Base-by-base conservation (phyloP, 1,140 invertebrate species). In the Orchestia grillus region DNA sequence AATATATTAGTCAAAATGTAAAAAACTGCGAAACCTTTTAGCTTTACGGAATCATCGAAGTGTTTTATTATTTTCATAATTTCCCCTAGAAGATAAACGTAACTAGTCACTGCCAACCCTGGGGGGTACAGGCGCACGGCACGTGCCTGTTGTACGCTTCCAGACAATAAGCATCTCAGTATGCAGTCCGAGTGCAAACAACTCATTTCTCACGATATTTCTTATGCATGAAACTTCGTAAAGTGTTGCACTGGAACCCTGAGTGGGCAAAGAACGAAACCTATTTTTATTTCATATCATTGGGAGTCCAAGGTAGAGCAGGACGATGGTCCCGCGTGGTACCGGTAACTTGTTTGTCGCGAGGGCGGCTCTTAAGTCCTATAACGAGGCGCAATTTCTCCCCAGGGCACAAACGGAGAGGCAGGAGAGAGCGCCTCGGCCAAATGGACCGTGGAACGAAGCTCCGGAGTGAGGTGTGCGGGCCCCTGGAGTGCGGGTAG, bases 301-400 rank as follows among this genome's bases (percentile, higher is more conserved):
- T 77, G 62, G 62, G 3, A 23, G 62, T 77, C 62, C 62, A 36
- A 77, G 62, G 15, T 19, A 28, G 62, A 77, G 62, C 47, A 77
- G 62, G 62, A 28, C 3, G 62, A 28, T 36, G 28, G 92, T 94
- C 44, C 92, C 43, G 41, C 43, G 15, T 28, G 92, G 44, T 45
- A 42, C 44, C 11, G 44, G 92, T 40, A 94, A 94, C 92, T 94
- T 94, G 92, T 94, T 94, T 94, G 92, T 94, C 92, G 92, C 44
- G 43, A 40, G 44, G 36, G 6, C 3, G 44, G 47, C 43, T 44
- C 92, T 44, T 47, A 94, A 94, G 92, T 94, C 41, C 92, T 94
- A 94, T 94, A 94, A 94, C 92, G 92, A 94, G 92, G 92, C 92
- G 44, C 44, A 94, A 94, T 94, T 94, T 45, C 92, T 94, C 92